These are phyloP conservation scores for Bovichtus diacanthus DNA, from an alignment of 2,797 vertebrate species.

Conservation along the genomic window DNA sequence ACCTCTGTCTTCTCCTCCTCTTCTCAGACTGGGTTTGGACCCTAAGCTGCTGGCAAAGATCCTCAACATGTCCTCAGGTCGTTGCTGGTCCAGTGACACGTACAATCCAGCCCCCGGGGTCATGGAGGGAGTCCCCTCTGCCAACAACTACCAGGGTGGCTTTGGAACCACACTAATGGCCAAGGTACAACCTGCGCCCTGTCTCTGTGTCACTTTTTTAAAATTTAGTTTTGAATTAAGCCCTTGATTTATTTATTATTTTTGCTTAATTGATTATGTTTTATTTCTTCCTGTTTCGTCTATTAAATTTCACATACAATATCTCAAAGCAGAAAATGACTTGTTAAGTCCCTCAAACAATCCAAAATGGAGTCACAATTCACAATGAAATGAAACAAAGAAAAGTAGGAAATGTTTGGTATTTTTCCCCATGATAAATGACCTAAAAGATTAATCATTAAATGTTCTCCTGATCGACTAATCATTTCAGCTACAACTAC, in stretches of 20 bases:
- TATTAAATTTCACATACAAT: neutral
- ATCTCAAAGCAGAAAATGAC: neutral
- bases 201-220: neutral
- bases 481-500: neutral
- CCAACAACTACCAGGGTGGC: slow-evolving; percentile 96
- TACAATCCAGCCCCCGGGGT: slow-evolving; percentile 95
- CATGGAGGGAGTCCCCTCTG: slow-evolving; percentile 94
- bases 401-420: neutral
- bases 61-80: slow-evolving; percentile 96
- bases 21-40: slow-evolving; percentile 94
- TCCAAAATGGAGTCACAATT: neutral
- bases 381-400: neutral
- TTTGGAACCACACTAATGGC: slow-evolving; percentile 95
- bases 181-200: slow-evolving; percentile 83
- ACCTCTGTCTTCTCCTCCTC: slow-evolving; percentile 78
- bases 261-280: neutral
- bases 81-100: slow-evolving; percentile 95
- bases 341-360: neutral
- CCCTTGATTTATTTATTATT: neutral
- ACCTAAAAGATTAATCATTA: neutral
- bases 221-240: too few relatives aligned
- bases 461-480: neutral
- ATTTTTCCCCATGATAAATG: neutral
- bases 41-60: slow-evolving; percentile 93
- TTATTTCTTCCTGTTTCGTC: neutral